Conservation (phyloP, 1,140 invertebrate genomes). For the Scylla paramamosain region DNA sequence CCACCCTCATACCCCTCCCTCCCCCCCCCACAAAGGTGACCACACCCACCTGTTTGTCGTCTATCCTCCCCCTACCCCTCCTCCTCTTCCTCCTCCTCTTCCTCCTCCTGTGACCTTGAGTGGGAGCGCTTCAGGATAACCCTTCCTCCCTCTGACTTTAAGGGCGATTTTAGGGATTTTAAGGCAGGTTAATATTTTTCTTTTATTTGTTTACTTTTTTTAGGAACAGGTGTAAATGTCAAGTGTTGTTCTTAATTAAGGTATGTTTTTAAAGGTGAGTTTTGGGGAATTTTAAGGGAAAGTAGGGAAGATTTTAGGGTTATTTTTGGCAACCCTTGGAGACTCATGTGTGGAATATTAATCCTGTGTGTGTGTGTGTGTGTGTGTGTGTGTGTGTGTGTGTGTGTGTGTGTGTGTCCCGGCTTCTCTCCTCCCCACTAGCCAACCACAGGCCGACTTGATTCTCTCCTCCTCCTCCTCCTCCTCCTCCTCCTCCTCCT, state of each 20-base stretch:
- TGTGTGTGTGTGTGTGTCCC: background rate
- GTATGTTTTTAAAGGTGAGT: too few relatives aligned
- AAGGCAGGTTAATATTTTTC: too few relatives aligned
- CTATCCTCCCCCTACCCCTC: background rate
- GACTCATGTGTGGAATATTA: background rate
- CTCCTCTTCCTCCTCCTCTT: conserved; percentile 1
- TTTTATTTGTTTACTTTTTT: too few relatives aligned
- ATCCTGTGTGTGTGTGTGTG: background rate
- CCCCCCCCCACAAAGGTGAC: background rate
- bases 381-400: conserved; percentile 10
- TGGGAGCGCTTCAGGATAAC: background rate
- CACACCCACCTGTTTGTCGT: too few relatives aligned
- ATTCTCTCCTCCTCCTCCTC: conserved; percentile 6
- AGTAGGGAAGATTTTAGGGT: too few relatives aligned
- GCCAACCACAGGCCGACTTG: background rate
- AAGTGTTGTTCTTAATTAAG: too few relatives aligned
- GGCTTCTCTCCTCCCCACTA: background rate
- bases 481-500: conserved; percentile 14
- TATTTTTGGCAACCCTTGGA: background rate
- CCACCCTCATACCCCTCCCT: background rate
- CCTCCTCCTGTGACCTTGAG: background rate
- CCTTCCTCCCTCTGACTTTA: too few relatives aligned
- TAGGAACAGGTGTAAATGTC: too few relatives aligned
- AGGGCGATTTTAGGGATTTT: too few relatives aligned
- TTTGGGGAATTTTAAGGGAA: too few relatives aligned